phyloP scores from a whole-genome alignment of 2,113 vertebrate genomes.

The Panthera leo region DNA sequence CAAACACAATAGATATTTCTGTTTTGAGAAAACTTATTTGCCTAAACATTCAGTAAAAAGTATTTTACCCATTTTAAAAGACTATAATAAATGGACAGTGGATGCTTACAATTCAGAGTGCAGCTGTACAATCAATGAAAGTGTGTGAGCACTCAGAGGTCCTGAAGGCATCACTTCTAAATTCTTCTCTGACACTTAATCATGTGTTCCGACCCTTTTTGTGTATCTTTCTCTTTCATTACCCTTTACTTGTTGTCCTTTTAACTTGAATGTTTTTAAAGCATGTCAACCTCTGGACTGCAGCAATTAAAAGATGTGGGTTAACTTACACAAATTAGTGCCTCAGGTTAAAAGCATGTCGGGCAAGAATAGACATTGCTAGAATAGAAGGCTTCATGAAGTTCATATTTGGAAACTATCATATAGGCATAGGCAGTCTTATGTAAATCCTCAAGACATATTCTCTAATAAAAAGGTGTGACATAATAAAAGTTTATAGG shows the following conservation, averaged over 20 bases:
- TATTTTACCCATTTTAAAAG: not conserved
- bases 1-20: not conserved
- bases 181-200: not conserved
- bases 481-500: not conserved
- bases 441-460: not conserved
- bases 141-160: not conserved
- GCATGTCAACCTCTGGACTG: not conserved
- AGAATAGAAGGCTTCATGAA: not conserved
- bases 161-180: not conserved
- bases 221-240: conserved; percentile 1
- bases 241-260: not conserved
- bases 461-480: not conserved
- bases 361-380: not conserved
- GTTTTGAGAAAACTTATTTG: not conserved
- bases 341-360: not conserved
- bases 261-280: not conserved
- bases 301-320: not conserved
- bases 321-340: not conserved
- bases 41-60: not conserved
- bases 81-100: not conserved
- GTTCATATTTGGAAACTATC: not conserved
- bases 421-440: not conserved
- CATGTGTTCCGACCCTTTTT: not conserved
- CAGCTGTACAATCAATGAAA: not conserved
- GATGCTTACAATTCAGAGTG: not conserved